Percentiles rank a stretch among this genome's conserved stretches.
Evolutionary conservation across 1,140 invertebrate genomes (phyloP).

Genomic region (Oncopeltus fasciatus): DNA sequence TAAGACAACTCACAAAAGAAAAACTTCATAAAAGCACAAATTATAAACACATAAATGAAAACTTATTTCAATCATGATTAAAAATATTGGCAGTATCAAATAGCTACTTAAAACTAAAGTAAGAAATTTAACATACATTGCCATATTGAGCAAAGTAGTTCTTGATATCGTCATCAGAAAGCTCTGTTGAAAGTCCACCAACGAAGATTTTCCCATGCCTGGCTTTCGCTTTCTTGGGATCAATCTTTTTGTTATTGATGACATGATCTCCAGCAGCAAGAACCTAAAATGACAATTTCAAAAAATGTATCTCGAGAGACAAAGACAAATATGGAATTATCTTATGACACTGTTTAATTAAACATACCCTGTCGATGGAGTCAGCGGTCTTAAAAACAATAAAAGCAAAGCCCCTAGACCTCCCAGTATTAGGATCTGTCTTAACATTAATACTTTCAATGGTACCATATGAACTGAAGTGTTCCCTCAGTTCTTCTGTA

Average conservation of each 20-base stretch:
- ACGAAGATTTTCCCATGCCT: constrained; percentile 90
- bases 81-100: background rate
- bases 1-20: background rate
- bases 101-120: background rate
- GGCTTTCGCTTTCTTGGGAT: constrained; percentile 88
- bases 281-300: constrained; percentile 40
- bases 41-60: no score
- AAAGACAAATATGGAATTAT: no score
- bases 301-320: no score
- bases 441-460: constrained; percentile 50
- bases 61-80: background rate
- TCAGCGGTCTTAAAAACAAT: constrained; percentile 82
- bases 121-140: constrained; percentile 44
- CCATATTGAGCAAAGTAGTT: constrained; percentile 81
- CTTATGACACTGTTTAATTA: no score
- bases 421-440: constrained; percentile 44
- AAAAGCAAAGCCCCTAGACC: constrained; percentile 53
- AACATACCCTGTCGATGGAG: constrained; percentile 70
- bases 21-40: background rate
- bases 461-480: constrained; percentile 47
- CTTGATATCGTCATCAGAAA: constrained; percentile 84
- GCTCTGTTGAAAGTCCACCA: constrained; percentile 76
- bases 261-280: constrained; percentile 70
- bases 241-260: constrained; percentile 86
- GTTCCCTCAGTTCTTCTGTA: constrained; percentile 79